phyloP scores from a whole-genome alignment of 2,113 vertebrate genomes.

The Pitta sordida region DNA sequence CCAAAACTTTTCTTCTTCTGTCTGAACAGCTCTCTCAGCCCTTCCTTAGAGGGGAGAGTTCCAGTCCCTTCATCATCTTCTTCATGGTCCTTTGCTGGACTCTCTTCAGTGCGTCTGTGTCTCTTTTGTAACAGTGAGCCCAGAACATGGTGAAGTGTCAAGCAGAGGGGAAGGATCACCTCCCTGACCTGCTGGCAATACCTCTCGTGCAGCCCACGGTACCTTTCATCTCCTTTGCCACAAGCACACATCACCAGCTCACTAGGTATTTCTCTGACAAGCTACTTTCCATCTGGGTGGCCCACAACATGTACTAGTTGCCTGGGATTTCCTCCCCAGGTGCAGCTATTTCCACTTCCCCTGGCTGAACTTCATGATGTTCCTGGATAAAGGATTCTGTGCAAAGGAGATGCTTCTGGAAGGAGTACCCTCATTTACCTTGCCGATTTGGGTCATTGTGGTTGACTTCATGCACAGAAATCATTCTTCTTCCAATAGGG shows the following conservation, averaged over 20 bases:
- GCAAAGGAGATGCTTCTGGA: not conserved
- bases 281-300: not conserved
- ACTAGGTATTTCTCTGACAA: not conserved
- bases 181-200: not conserved
- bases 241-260: not conserved
- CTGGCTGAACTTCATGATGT: not conserved
- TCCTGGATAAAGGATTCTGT: not conserved
- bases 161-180: not conserved
- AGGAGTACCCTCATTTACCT: not conserved
- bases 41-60: not conserved
- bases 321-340: not conserved
- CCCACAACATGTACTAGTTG: not conserved
- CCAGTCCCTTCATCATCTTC: not conserved
- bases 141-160: not conserved
- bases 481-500: not conserved
- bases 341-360: not conserved
- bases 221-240: rapidly evolving
- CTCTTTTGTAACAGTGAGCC: not conserved
- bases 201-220: not conserved
- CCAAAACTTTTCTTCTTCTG: not conserved
- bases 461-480: not conserved
- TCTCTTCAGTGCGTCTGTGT: not conserved
- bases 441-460: not conserved
- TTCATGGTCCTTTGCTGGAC: not conserved
- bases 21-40: not conserved